A percentile compares a stretch with the other conserved stretches of the same genome.
Evolutionary conservation across 2,888 invertebrate genomes (phyloP).

Genomic region (Meiosimyza platycephala): DNA sequence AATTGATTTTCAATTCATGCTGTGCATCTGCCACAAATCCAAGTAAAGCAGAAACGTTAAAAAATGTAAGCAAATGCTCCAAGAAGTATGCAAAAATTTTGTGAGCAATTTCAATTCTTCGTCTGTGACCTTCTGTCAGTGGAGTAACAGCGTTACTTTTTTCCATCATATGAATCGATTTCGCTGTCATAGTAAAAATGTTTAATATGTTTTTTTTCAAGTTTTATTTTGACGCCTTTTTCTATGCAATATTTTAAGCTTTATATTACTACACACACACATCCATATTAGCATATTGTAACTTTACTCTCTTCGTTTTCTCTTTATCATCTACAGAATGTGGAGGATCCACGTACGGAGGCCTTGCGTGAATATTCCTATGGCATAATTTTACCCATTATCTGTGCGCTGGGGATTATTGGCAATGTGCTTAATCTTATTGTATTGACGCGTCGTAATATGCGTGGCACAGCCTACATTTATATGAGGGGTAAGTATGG

Average conservation of each 20-base stretch:
- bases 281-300: not conserved
- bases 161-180: not conserved
- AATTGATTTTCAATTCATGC: slow-evolving; percentile 5
- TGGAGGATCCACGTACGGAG: slow-evolving; percentile 73
- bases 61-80: not conserved
- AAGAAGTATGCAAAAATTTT: slow-evolving; percentile 1
- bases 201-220: not conserved
- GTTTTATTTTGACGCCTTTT: not conserved
- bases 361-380: slow-evolving; percentile 73
- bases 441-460: slow-evolving; percentile 80
- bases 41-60: not conserved
- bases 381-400: slow-evolving; percentile 76
- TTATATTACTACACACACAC: not conserved
- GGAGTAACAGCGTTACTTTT: too few relatives aligned
- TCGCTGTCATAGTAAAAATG: not conserved
- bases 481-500: slow-evolving; percentile 78
- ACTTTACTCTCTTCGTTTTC: not conserved
- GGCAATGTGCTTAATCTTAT: slow-evolving; percentile 83
- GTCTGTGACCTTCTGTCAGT: too few relatives aligned
- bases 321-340: slow-evolving; percentile 48
- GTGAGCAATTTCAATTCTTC: not conserved
- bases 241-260: not conserved
- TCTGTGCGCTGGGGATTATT: slow-evolving; percentile 79
- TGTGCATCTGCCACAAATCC: not conserved
- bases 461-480: slow-evolving; percentile 83